Evolutionary conservation across 2,113 vertebrate species (phyloP).

Genomic region (Leptosomus discolor): DNA sequence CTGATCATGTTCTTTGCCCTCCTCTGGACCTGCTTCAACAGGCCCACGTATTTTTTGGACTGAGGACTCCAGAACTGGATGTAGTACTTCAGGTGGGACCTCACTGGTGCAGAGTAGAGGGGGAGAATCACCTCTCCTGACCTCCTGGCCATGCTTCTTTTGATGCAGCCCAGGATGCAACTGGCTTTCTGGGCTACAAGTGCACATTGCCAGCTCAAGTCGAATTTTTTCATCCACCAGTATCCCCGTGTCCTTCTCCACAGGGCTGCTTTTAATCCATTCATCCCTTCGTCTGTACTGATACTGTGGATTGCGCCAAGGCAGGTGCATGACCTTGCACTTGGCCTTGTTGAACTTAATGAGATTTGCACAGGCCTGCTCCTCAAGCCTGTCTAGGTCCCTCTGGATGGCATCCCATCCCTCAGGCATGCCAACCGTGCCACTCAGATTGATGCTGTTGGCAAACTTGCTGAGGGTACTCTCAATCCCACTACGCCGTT

Average conservation of each 20-base stretch:
- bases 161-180: background rate
- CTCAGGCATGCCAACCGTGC: rapidly evolving
- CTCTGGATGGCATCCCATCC: background rate
- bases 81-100: background rate
- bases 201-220: rapidly evolving
- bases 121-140: rapidly evolving
- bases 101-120: background rate
- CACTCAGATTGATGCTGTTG: background rate
- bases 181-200: background rate
- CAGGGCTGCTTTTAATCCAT: background rate
- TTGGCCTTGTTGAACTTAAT: background rate
- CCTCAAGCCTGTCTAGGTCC: background rate
- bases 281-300: background rate
- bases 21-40: background rate
- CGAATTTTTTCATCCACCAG: background rate
- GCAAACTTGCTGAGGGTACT: background rate
- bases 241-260: rapidly evolving
- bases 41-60: background rate
- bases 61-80: background rate
- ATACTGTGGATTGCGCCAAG: background rate
- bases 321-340: background rate
- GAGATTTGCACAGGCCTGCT: background rate
- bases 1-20: background rate
- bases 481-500: background rate
- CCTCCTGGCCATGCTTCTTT: rapidly evolving